Conservation (phyloP, 2,797 vertebrate species). For the Dallia pectoralis region DNA sequence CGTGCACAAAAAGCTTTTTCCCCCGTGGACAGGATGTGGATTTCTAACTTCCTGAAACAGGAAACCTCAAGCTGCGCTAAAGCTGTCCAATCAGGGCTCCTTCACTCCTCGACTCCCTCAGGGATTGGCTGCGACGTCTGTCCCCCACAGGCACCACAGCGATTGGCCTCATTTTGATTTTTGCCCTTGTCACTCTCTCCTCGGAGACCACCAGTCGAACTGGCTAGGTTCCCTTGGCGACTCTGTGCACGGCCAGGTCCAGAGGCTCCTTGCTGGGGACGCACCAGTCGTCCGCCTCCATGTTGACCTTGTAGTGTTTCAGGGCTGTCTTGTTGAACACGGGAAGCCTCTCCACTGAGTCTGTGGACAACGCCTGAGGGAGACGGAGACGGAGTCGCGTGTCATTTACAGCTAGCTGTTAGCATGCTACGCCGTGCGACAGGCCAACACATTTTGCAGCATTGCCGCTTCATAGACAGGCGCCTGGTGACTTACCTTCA, state of each 20-base stretch:
- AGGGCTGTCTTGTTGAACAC: conserved; percentile 88
- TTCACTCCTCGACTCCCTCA: background rate
- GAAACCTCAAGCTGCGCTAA: background rate
- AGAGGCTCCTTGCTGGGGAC: conserved; percentile 85
- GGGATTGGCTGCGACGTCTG: background rate
- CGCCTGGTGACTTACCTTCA: conserved; percentile 69
- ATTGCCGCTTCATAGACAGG: background rate
- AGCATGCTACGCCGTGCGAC: background rate
- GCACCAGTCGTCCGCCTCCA: conserved; percentile 87
- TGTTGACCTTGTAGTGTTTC: conserved; percentile 84
- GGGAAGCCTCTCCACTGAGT: conserved; percentile 85
- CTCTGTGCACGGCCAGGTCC: conserved; percentile 75
- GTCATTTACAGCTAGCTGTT: background rate
- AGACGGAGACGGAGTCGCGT: background rate
- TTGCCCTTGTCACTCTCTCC: background rate
- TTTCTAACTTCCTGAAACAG: conserved; percentile 5
- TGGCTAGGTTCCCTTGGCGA: conserved; percentile 51
- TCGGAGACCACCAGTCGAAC: background rate
- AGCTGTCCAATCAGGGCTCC: conserved; percentile 10
- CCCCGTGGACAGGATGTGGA: too few species aligned
- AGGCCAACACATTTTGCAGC: background rate
- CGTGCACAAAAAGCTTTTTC: too few species aligned
- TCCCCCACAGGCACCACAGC: background rate
- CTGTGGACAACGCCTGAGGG: conserved; percentile 82
- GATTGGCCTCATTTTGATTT: background rate